A percentile compares a stretch with the other conserved stretches of the same genome.
Conservation (phyloP, 2,888 invertebrate genomes). For the Panzeria rudis region DNA sequence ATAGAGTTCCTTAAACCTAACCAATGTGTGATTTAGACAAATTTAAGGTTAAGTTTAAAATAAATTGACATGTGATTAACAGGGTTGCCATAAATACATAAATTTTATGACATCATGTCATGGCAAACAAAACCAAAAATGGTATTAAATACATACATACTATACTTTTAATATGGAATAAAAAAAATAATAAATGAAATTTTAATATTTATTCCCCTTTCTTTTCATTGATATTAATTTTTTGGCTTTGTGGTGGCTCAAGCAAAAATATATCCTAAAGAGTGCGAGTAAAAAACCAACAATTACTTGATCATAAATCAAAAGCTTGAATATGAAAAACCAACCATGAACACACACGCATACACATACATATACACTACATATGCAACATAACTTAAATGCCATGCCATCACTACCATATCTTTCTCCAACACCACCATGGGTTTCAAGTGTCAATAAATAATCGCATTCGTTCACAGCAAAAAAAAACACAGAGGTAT, state of each 20-base stretch:
- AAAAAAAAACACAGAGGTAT: slow-evolving; percentile 29
- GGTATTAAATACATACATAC: slow-evolving; percentile 6
- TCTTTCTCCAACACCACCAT: slow-evolving; percentile 72
- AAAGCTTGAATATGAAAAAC: slow-evolving; percentile 79
- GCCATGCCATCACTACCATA: slow-evolving; percentile 71
- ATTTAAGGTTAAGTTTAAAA: slow-evolving; percentile 70
- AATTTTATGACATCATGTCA: slow-evolving; percentile 34
- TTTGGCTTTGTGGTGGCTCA: slow-evolving; percentile 44
- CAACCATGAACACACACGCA: slow-evolving; percentile 16
- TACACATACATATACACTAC: not conserved
- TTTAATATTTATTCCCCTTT: slow-evolving; percentile 24
- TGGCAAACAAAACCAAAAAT: slow-evolving; percentile 19
- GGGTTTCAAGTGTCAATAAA: slow-evolving; percentile 83
- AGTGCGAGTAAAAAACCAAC: slow-evolving; percentile 77
- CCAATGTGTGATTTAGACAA: slow-evolving; percentile 68
- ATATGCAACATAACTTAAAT: slow-evolving; percentile 58
- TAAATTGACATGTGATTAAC: slow-evolving; percentile 62
- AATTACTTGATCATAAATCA: slow-evolving; percentile 84
- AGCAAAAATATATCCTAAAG: slow-evolving; percentile 71
- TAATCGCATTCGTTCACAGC: slow-evolving; percentile 77
- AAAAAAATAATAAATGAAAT: not conserved
- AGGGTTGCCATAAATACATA: slow-evolving; percentile 64
- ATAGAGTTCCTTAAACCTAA: slow-evolving; percentile 26
- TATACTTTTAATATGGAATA: slow-evolving; percentile 4
- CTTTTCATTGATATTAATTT: slow-evolving; percentile 53